Evolutionary conservation across 2,797 vertebrate genomes (phyloP).

Genomic region (Vultur gryphus): DNA sequence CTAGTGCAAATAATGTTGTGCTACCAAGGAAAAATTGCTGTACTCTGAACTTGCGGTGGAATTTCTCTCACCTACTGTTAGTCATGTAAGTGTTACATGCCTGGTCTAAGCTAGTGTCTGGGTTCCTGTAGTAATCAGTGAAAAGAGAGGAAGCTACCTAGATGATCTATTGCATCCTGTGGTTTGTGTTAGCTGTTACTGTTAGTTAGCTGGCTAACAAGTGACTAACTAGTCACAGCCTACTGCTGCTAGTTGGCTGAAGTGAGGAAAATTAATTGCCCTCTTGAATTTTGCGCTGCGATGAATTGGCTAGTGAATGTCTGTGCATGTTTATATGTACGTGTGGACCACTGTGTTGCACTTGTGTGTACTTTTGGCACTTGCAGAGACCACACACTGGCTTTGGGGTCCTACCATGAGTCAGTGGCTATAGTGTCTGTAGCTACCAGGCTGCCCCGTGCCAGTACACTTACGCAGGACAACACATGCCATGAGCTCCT

Average conservation of each 20-base stretch:
- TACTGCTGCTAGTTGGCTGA: background rate
- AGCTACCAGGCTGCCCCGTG: background rate
- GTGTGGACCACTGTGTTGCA: background rate
- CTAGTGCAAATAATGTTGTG: background rate
- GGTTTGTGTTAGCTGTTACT: background rate
- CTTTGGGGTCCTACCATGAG: background rate
- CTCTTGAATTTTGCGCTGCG: background rate
- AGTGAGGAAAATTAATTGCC: background rate
- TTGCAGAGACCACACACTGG: background rate
- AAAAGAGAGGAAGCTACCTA: background rate
- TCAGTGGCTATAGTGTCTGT: background rate
- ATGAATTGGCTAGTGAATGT: background rate
- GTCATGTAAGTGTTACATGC: background rate
- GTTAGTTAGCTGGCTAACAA: background rate
- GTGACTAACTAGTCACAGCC: background rate
- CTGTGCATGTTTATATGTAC: background rate
- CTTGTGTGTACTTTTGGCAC: background rate
- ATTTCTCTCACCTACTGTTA: background rate
- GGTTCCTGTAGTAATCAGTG: background rate
- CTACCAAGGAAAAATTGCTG: background rate
- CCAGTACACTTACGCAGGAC: background rate
- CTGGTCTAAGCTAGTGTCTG: background rate
- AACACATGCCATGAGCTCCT: background rate
- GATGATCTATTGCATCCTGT: background rate
- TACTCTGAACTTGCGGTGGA: background rate